Evolutionary conservation across 2,797 vertebrate species (phyloP), one percentile per base, ranked within the genome.

Genomic region (Halcyon badia): DNA sequence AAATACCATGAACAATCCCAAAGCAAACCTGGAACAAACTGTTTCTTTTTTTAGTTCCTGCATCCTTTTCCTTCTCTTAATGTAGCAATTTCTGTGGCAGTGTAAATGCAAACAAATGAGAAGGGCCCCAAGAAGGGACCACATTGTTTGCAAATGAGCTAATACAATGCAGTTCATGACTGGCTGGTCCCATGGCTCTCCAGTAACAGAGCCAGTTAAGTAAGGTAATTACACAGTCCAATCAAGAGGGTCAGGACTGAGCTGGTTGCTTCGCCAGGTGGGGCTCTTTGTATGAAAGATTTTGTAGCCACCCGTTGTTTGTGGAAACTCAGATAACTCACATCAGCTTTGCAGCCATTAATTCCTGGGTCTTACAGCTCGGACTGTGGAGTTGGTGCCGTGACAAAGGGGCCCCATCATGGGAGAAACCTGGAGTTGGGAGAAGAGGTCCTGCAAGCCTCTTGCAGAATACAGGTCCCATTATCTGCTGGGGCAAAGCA

Each of bases 371-470:
- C 51, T 51, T 46, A 20, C 44, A 46, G 35, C 8, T 75, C 51
- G 5, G 18, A 3, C 17, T 26, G 69, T 10, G 8, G 28, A 54
- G 52, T 24, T 15, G 25, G n/a, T 21, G 70, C 18, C 0, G 4
- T 31, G 39, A 15, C 30, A 37, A 28, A 5, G 49, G 19, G 52
- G 2, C 4, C 26, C 18, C 9, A 0, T 28, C 17, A 0, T 15
- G 54, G 65, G 31, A 64, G 71, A 31, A 62, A 37, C 19, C 66
- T 14, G 42, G 70, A 61, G 80, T 35, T 44, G 42, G 35, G 26
- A 31, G 30, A 35, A 22, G 39, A 58, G 61, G 13, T 71, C 28
- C 42, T 30, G 54, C 33, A 25, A 83, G 52, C 33, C 21, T 48
- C 19, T 5, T 35, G 46, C 37, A 52, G 69, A 57, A 48, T 28